Evolutionary conservation across 1,140 invertebrate species (phyloP).

Genomic region (Limonius californicus): DNA sequence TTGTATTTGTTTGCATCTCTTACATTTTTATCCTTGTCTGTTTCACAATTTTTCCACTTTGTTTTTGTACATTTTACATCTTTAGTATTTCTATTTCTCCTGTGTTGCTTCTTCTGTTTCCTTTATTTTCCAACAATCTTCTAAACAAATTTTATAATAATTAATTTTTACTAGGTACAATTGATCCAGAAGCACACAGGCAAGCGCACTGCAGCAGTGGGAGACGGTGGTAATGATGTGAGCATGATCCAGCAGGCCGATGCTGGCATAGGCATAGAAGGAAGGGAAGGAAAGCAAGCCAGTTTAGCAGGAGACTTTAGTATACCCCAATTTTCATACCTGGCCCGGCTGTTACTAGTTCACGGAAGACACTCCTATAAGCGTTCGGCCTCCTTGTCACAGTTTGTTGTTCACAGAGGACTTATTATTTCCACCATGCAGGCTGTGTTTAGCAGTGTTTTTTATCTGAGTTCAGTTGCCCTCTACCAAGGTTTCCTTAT

Average conservation of each 20-base stretch:
- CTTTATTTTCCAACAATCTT: too few species aligned
- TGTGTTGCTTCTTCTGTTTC: too few species aligned
- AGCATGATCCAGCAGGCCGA: conserved; percentile 95
- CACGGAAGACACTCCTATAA: conserved; percentile 96
- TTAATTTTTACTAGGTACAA: conserved; percentile 37
- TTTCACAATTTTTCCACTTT: too few species aligned
- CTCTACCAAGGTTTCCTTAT: conserved; percentile 98
- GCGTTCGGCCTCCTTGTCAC: conserved; percentile 90
- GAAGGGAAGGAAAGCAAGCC: conserved; percentile 90
- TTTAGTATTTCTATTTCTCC: too few species aligned
- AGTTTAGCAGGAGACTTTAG: conserved; percentile 99
- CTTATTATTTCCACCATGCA: conserved; percentile 99
- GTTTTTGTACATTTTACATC: too few species aligned
- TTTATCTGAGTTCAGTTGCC: conserved; percentile 96
- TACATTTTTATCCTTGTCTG: too few species aligned
- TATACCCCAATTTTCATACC: conserved; percentile 86
- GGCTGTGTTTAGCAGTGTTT: conserved; percentile 97
- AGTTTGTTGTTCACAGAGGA: conserved; percentile 98
- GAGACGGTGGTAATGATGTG: conserved; percentile 86
- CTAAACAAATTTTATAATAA: neutral
- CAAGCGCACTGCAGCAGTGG: conserved; percentile 76
- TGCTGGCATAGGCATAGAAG: conserved; percentile 93
- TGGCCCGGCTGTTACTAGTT: conserved; percentile 84
- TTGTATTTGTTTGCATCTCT: too few species aligned
- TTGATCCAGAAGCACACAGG: conserved; percentile 86